These are phyloP conservation scores for Microcaecilia unicolor DNA, from an alignment of 2,797 vertebrate species.

Conservation along the genomic window DNA sequence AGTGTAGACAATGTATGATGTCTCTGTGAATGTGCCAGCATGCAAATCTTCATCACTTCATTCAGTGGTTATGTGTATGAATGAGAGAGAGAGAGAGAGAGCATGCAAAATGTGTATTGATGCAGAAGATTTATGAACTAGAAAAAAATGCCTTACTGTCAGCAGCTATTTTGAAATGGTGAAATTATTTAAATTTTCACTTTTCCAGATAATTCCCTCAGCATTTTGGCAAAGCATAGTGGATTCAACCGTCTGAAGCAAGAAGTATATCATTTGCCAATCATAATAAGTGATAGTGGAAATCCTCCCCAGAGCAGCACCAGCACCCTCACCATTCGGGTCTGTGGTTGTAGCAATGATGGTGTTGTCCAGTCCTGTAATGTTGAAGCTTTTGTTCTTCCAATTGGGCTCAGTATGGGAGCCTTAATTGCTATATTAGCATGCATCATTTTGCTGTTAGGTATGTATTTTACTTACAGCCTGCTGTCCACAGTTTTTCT, in stretches of 20 bases:
- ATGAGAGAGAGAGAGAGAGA: not conserved
- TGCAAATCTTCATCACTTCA: no score
- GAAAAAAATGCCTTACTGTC: not conserved
- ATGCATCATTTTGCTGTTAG: constrained; percentile 88
- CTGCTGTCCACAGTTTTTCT: not conserved
- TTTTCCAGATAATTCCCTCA: constrained; percentile 88
- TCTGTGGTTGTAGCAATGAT: constrained; percentile 90
- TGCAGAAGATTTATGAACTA: not conserved
- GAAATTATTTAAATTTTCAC: constrained; percentile 10
- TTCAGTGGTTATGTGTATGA: no score
- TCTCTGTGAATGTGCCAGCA: no score
- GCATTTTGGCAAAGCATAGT: constrained; percentile 85
- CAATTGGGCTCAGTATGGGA: constrained; percentile 96
- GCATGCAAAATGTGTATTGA: not conserved
- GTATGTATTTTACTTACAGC: constrained; percentile 50
- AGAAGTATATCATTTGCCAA: constrained; percentile 89
- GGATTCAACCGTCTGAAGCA: constrained; percentile 91
- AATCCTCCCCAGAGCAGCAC: constrained; percentile 94
- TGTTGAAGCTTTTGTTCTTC: constrained; percentile 87
- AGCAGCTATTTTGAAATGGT: not conserved
- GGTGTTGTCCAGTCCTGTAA: constrained; percentile 90
- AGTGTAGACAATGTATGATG: no score
- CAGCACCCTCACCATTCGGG: constrained; percentile 90
- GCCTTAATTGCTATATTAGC: constrained; percentile 95
- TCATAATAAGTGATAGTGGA: constrained; percentile 88